Evolutionary conservation across 2,113 vertebrate species (phyloP).

Genomic region (Glaucomys volans): DNA sequence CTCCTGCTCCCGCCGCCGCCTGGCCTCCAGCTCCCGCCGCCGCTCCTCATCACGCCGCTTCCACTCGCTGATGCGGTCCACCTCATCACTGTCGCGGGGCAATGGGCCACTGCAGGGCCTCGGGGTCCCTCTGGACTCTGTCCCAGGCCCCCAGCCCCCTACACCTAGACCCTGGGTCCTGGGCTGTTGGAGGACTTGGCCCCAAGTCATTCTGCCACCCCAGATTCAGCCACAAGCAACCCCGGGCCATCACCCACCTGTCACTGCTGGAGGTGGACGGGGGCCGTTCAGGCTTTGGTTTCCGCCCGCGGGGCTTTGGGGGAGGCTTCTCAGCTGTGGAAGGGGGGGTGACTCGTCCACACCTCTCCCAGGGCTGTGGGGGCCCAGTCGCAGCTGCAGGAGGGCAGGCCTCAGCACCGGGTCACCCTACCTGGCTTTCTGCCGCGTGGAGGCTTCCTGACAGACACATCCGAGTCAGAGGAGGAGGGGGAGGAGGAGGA

Average conservation of each 20-base stretch:
- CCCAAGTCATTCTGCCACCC: no score
- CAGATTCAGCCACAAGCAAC: no score
- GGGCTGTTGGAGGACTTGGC: no score
- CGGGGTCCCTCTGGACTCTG: neutral
- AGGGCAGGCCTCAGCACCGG: fast-evolving
- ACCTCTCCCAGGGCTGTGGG: neutral
- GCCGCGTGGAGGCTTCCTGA: slow-evolving; percentile 90
- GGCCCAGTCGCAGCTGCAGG: no score
- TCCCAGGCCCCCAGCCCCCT: neutral
- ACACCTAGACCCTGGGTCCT: no score
- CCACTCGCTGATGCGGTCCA: slow-evolving; percentile 97
- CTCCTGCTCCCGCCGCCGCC: slow-evolving; percentile 94
- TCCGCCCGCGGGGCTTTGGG: slow-evolving; percentile 93
- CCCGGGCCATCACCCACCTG: slow-evolving; percentile 87
- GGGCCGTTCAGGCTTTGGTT: slow-evolving; percentile 90
- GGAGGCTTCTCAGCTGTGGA: slow-evolving; percentile 90
- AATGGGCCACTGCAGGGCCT: neutral
- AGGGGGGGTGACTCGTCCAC: neutral
- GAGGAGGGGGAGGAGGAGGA: slow-evolving; percentile 87
- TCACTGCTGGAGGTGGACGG: slow-evolving; percentile 93
- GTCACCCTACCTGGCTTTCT: slow-evolving; percentile 92
- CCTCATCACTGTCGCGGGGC: slow-evolving; percentile 88
- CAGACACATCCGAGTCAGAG: slow-evolving; percentile 93
- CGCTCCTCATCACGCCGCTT: slow-evolving; percentile 96
- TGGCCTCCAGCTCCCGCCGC: slow-evolving; percentile 94